A percentile compares a stretch with the other conserved stretches of the same genome.
These are phyloP conservation scores for Mobula hypostoma DNA, from an alignment of 2,113 vertebrate genomes.

Conservation along the genomic window DNA sequence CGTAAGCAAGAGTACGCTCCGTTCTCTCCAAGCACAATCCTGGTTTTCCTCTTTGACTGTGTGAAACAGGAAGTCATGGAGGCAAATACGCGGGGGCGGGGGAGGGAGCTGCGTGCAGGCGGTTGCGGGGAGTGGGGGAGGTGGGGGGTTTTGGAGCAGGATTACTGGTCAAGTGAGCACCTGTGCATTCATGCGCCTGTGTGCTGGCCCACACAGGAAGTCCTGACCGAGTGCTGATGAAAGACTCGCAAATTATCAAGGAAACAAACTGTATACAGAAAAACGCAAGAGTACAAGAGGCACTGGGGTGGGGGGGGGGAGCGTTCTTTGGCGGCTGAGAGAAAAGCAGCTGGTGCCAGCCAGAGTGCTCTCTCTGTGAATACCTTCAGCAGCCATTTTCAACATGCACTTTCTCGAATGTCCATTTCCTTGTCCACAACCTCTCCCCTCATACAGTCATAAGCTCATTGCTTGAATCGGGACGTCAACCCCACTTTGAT, in stretches of 20 bases:
- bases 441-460: no score
- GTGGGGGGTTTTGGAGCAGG: background rate
- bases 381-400: no score
- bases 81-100: background rate
- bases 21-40: background rate
- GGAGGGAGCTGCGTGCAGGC: background rate
- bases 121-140: background rate
- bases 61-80: conserved; percentile 19
- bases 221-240: background rate
- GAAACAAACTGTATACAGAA: background rate
- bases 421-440: no score
- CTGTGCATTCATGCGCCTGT: background rate
- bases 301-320: background rate
- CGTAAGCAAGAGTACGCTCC: background rate
- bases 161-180: background rate
- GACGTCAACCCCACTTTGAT: no score
- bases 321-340: background rate
- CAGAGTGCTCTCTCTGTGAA: no score
- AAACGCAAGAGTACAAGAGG: background rate
- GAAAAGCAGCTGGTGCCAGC: background rate
- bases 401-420: no score
- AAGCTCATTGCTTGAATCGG: no score
- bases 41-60: background rate
- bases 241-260: conserved; percentile 15
- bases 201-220: background rate